Conservation (phyloP, 1,140 invertebrate species). For the Magallana ariakensis region DNA sequence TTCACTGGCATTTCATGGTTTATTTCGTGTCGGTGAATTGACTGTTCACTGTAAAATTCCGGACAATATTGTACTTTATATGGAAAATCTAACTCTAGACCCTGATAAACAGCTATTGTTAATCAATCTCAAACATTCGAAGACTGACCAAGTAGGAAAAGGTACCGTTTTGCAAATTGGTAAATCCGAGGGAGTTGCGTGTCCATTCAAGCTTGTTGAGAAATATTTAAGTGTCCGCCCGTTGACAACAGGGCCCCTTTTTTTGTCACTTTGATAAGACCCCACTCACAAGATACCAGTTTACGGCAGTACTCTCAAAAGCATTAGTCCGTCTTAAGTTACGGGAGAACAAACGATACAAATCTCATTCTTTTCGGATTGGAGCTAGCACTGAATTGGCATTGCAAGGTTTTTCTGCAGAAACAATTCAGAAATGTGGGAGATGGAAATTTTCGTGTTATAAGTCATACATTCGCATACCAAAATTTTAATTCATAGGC, state of each 20-base stretch:
- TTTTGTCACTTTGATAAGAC: no score
- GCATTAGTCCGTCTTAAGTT: no score
- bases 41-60: constrained; percentile 15
- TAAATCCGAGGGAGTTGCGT: neutral
- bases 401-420: no score
- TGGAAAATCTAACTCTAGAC: neutral
- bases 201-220: neutral
- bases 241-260: neutral
- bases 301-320: no score
- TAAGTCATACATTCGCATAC: no score
- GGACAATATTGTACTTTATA: neutral
- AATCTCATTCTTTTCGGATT: no score
- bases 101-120: neutral
- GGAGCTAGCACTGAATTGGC: no score
- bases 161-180: neutral
- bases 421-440: no score
- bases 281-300: no score
- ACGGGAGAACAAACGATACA: no score
- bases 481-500: neutral
- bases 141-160: constrained; percentile 17
- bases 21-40: constrained; percentile 1
- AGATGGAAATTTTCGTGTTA: no score
- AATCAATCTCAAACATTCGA: constrained; percentile 17
- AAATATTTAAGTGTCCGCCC: constrained; percentile 1
- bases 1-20: constrained; percentile 19